Conservation (phyloP, 1,140 invertebrate species). For the Periplaneta americana region DNA sequence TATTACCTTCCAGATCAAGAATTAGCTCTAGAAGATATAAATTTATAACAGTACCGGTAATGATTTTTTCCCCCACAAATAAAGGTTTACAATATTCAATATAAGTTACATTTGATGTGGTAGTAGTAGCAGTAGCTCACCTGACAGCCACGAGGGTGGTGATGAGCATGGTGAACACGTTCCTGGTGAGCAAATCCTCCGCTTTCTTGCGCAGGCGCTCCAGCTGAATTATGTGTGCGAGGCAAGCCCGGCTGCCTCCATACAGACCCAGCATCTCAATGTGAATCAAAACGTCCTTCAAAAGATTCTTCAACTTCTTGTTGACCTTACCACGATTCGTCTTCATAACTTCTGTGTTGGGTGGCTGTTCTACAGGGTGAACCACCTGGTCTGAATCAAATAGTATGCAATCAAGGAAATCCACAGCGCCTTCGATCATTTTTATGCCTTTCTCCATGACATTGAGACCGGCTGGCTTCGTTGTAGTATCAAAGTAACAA, state of each 20-base stretch:
- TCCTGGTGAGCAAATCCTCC: slow-evolving; percentile 26
- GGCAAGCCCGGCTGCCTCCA: slow-evolving; percentile 47
- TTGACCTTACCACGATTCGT: slow-evolving; percentile 1
- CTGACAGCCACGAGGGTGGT: slow-evolving; percentile 16
- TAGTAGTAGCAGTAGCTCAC: no score
- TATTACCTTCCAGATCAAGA: no score
- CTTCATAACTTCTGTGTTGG: not conserved
- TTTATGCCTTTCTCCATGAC: not conserved
- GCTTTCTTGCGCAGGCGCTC: slow-evolving; percentile 51
- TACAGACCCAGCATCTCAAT: slow-evolving; percentile 40
- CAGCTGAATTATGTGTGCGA: slow-evolving; percentile 52
- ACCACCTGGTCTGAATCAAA: not conserved
- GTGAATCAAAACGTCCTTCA: slow-evolving; percentile 15
- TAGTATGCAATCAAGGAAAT: not conserved
- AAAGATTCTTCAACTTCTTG: slow-evolving; percentile 12
- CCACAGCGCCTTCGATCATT: not conserved
- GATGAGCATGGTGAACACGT: slow-evolving; percentile 7
- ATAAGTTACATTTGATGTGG: no score
- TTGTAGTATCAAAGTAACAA: not conserved
- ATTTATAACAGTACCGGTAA: no score
- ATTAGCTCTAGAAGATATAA: no score
- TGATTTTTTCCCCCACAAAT: not conserved
- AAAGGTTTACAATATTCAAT: slow-evolving; percentile 15
- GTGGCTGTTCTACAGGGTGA: not conserved
- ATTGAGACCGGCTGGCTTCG: not conserved